These are phyloP conservation scores for Dynastes tityus DNA, from an alignment of 2,888 invertebrate species.

Conservation along the genomic window DNA sequence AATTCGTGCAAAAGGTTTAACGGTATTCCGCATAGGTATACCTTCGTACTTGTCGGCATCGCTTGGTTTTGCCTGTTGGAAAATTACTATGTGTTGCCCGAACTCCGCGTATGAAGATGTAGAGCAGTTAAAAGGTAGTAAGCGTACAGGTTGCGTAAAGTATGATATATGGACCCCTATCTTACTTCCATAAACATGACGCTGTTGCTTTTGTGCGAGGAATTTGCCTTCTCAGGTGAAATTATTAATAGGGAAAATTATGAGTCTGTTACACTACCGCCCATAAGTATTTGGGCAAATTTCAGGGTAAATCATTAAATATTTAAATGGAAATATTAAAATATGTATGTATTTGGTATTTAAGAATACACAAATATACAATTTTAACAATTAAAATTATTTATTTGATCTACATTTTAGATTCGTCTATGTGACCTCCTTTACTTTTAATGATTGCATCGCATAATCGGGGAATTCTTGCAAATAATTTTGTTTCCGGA, in stretches of 20 bases:
- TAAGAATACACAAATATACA: too few species aligned
- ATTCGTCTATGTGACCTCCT: too few species aligned
- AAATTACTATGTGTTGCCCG: conserved; percentile 42
- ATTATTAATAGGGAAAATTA: conserved; percentile 41
- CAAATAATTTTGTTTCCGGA: too few species aligned
- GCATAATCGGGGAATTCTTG: too few species aligned
- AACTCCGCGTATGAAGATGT: background rate
- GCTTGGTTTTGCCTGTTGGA: conserved; percentile 5
- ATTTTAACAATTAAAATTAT: too few species aligned
- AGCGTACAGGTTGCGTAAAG: conserved; percentile 32
- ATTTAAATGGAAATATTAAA: too few species aligned
- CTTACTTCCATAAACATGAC: conserved; percentile 44
- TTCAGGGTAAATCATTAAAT: too few species aligned
- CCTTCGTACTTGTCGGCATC: conserved; percentile 11
- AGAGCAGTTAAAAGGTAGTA: background rate
- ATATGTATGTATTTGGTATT: too few species aligned
- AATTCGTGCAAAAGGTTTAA: conserved; percentile 47
- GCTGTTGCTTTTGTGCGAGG: conserved; percentile 46
- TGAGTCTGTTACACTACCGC: background rate
- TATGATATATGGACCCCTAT: conserved; percentile 47
- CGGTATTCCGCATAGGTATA: conserved; percentile 16
- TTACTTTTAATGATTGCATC: too few species aligned
- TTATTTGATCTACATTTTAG: too few species aligned
- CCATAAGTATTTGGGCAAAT: too few species aligned
- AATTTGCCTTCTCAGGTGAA: conserved; percentile 44